Conservation (phyloP, 2,113 vertebrate species). For the Seriola rivoliana region DNA sequence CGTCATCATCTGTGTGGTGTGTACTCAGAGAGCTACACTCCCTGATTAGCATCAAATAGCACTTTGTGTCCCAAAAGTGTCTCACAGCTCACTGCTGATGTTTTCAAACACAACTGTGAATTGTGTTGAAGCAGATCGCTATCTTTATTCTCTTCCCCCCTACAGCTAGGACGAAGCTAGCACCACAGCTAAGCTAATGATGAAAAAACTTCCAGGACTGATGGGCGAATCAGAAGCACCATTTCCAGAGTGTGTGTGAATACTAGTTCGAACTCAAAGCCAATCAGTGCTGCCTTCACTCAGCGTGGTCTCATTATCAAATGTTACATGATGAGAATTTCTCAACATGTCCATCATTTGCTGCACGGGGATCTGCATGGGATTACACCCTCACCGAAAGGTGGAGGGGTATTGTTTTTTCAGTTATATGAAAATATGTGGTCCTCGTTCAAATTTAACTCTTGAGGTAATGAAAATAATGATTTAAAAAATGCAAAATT, state of each 20-base stretch:
- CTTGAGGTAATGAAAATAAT: conserved; percentile 12
- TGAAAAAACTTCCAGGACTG: neutral
- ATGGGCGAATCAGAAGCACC: neutral
- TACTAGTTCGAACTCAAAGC: neutral
- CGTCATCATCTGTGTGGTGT: neutral
- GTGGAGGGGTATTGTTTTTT: neutral
- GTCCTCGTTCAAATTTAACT: neutral
- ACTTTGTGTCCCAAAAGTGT: neutral
- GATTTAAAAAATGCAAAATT: conserved; percentile 31
- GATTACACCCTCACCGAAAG: neutral
- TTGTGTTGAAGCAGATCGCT: neutral
- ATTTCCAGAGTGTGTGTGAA: neutral
- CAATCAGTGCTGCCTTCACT: conserved; percentile 1
- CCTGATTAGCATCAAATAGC: conserved; percentile 1
- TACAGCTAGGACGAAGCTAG: neutral
- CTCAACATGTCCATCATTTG: neutral
- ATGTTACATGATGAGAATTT: conserved; percentile 1
- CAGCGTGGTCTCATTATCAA: conserved; percentile 3
- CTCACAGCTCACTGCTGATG: neutral
- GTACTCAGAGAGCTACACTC: neutral
- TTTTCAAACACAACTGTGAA: neutral
- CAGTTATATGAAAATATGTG: conserved; percentile 6
- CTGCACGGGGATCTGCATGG: neutral
- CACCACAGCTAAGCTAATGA: neutral
- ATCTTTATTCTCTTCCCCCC: neutral